phyloP scores from a whole-genome alignment of 1,140 invertebrate genomes.

The Papilio machaon region DNA sequence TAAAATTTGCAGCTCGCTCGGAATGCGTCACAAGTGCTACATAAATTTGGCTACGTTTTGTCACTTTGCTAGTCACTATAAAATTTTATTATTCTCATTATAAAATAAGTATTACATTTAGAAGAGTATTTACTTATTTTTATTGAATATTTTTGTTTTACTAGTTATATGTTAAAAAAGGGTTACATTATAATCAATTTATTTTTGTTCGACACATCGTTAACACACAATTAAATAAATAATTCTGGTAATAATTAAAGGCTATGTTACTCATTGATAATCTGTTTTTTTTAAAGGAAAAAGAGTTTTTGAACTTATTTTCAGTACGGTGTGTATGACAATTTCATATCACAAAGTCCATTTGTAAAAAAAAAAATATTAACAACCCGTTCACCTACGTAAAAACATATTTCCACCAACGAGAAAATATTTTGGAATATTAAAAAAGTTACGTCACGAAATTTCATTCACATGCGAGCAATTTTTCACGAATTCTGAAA shows the following conservation, averaged over 20 bases:
- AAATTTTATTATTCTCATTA: background rate
- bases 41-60: conserved; percentile 10
- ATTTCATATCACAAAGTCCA: background rate
- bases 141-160: too few species aligned
- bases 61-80: conserved; percentile 1
- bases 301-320: too few species aligned
- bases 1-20: background rate
- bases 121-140: too few species aligned
- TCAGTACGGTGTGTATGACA: too few species aligned
- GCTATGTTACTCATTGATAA: too few species aligned
- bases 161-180: too few species aligned
- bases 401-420: background rate
- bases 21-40: background rate
- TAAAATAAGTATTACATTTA: too few species aligned
- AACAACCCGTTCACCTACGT: background rate
- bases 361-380: background rate
- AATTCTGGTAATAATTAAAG: too few species aligned
- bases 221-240: too few species aligned
- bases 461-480: conserved; percentile 20
- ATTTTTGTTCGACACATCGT: too few species aligned
- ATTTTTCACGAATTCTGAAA: conserved; percentile 37
- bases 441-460: conserved; percentile 22
- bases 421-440: background rate
- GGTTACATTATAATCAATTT: too few species aligned
- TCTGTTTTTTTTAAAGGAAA: too few species aligned